A percentile compares a stretch with the other conserved stretches of the same genome.
Evolutionary conservation across 2,888 invertebrate genomes (phyloP).

Genomic region (Leptinotarsa juncta): DNA sequence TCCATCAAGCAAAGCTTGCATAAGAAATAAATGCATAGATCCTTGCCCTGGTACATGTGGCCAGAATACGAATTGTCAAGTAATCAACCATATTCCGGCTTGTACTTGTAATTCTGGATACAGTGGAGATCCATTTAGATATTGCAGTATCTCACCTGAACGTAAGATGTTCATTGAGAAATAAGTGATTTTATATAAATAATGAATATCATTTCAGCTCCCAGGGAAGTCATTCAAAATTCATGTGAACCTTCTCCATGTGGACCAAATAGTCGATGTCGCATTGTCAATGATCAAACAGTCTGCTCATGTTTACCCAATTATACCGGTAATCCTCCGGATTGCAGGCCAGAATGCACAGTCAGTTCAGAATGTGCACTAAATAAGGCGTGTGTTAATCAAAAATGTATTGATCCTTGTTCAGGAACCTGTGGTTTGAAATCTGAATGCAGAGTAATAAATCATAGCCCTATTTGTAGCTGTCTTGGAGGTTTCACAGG

Average conservation of each 20-base stretch:
- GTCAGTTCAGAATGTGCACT: conserved; percentile 77
- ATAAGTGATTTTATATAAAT: neutral
- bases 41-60: conserved; percentile 75
- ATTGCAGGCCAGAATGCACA: conserved; percentile 79
- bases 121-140: conserved; percentile 69
- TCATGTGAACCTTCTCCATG: conserved; percentile 80
- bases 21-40: conserved; percentile 70
- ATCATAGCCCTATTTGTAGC: conserved; percentile 79
- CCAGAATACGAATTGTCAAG: conserved; percentile 73
- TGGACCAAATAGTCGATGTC: conserved; percentile 79
- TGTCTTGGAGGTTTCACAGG: conserved; percentile 76
- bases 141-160: conserved; percentile 49
- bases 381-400: conserved; percentile 77
- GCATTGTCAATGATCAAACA: conserved; percentile 68
- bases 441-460: conserved; percentile 79
- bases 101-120: conserved; percentile 77
- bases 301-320: conserved; percentile 77
- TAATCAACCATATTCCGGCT: conserved; percentile 67
- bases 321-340: conserved; percentile 76
- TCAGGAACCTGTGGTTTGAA: conserved; percentile 78
- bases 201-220: conserved; percentile 45
- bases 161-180: conserved; percentile 50
- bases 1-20: conserved; percentile 69
- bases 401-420: conserved; percentile 81
- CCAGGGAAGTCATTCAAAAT: conserved; percentile 63